These are phyloP conservation scores for Orchesella cincta DNA, from an alignment of 1,140 invertebrate species.

Conservation along the genomic window DNA sequence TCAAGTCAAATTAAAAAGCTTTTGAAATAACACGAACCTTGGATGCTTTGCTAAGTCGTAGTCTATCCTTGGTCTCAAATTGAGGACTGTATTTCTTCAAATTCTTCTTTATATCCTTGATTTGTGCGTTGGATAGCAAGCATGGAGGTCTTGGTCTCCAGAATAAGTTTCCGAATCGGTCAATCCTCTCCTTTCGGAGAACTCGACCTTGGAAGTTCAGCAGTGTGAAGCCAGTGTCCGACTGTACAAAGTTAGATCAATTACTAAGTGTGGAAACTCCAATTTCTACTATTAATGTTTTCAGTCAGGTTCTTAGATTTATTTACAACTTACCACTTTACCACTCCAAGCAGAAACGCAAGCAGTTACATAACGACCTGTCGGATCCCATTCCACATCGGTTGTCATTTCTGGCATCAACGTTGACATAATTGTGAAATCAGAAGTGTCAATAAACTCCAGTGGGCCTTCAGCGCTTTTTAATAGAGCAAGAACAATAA, in stretches of 20 bases:
- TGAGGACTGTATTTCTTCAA: slow-evolving; percentile 94
- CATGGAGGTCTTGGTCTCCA: slow-evolving; percentile 94
- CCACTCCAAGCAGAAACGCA: slow-evolving; percentile 93
- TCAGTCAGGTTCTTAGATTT: too few relatives aligned
- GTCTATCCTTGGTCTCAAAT: slow-evolving; percentile 95
- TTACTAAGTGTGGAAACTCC: too few relatives aligned
- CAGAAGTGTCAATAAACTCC: slow-evolving; percentile 93
- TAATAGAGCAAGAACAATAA: slow-evolving; percentile 86
- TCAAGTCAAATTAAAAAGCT: slow-evolving; percentile 22
- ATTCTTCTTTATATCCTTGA: slow-evolving; percentile 96
- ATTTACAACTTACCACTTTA: slow-evolving; percentile 64
- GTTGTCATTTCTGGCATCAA: slow-evolving; percentile 92
- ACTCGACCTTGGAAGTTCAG: slow-evolving; percentile 96
- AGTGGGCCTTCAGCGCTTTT: slow-evolving; percentile 82
- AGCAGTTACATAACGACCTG: slow-evolving; percentile 94
- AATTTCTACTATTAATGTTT: background rate
- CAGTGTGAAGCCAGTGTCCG: slow-evolving; percentile 94
- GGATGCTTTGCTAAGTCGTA: slow-evolving; percentile 87
- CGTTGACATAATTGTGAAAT: slow-evolving; percentile 90
- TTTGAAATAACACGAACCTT: slow-evolving; percentile 65
- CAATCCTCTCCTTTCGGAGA: slow-evolving; percentile 78
- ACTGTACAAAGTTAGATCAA: slow-evolving; percentile 55
- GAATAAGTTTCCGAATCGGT: slow-evolving; percentile 89
- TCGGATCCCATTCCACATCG: slow-evolving; percentile 99
- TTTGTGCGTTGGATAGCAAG: slow-evolving; percentile 75